Evolutionary conservation across 2,797 vertebrate genomes (phyloP), one percentile per base, ranked within the genome.

Genomic region (Ambastaia sidthimunki): DNA sequence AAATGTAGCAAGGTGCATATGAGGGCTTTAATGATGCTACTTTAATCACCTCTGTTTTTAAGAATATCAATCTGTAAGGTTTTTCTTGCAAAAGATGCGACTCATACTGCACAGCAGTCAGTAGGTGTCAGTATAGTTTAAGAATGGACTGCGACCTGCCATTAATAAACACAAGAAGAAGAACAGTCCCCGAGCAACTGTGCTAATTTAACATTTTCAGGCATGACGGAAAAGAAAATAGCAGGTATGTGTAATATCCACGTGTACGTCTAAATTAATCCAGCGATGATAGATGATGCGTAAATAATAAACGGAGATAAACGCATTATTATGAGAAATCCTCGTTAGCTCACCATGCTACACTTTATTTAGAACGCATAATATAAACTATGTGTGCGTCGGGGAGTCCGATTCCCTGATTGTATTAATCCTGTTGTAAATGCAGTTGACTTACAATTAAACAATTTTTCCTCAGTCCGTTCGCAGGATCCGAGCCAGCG

Each of bases 401-500:
- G 9, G 1, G 5, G 3, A 16, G 0, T 34, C 16, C 28, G 9
- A n/a, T n/a, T 28, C 0, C 28, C 16, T 54, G 12, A 52, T 28
- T 1, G 11, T 57, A 19, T 59, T 65, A 50, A 54, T 7, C 7
- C 25, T 12, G 68, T 41, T 48, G 37, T 21, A 11, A 7, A 47
- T 68, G 7, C 6, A 41, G 1, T 9, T 48, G 15, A 16, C 19
- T 72, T 10, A 34, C 41, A 16, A 19, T 62, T n/a, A 23, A n/a
- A 52, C 18, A 13, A 23, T 44, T 59, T 69, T 54, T 11, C 55
- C n/a, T 63, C 75, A 92, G 94, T 91, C 12, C 93, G 94, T 28
- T 93, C 91, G 3, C 93, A 93, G 85, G 94, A 95, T 60, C 90
- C 91, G 3, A 78, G 77, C 11, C 94, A 94, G 89, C 89, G 93